Evolutionary conservation across 2,888 invertebrate species (phyloP).

Genomic region (Drosophila infuscata): DNA sequence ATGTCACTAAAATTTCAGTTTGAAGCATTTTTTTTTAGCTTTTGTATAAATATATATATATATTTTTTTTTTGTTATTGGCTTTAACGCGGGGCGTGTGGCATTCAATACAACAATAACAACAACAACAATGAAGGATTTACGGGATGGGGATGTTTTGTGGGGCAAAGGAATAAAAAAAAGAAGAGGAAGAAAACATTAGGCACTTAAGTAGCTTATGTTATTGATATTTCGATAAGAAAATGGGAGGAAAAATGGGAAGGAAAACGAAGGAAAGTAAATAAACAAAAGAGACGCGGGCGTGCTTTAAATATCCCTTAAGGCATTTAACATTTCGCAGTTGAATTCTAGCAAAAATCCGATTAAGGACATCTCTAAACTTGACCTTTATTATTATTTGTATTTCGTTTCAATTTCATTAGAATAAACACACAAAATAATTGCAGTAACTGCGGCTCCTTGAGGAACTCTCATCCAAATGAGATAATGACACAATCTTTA

Average conservation of each 20-base stretch:
- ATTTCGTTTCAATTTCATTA: background rate
- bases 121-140: slow-evolving; percentile 27
- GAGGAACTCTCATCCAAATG: background rate
- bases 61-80: slow-evolving; percentile 36
- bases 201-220: slow-evolving; percentile 67
- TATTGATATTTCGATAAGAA: slow-evolving; percentile 63
- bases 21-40: slow-evolving; percentile 25
- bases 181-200: slow-evolving; percentile 36
- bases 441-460: background rate
- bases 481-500: background rate
- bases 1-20: slow-evolving; percentile 18
- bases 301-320: slow-evolving; percentile 18
- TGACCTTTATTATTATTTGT: background rate
- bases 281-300: background rate
- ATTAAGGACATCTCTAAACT: background rate
- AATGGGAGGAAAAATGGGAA: background rate
- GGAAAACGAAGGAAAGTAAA: background rate
- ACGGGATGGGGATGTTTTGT: background rate
- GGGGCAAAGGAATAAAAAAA: slow-evolving; percentile 1
- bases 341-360: background rate
- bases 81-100: slow-evolving; percentile 60
- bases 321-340: slow-evolving; percentile 2
- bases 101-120: slow-evolving; percentile 52
- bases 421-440: background rate
- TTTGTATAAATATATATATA: slow-evolving; percentile 32